phyloP scores from a whole-genome alignment of 2,888 invertebrate species.

The Himalopsyche kuldschensis region DNA sequence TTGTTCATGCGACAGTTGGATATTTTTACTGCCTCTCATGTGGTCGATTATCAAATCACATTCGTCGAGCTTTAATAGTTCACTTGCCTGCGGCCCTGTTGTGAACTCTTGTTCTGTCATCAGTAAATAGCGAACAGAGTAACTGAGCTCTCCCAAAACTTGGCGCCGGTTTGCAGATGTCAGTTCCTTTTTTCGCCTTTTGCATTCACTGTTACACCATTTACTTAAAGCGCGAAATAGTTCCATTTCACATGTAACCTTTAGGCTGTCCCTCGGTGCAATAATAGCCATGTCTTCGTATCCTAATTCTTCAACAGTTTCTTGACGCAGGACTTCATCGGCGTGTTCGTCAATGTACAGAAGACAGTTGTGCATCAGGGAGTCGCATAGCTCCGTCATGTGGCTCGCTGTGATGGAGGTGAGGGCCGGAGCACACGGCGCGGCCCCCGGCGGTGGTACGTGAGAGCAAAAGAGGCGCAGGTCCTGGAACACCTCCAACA shows the following conservation, averaged over 20 bases:
- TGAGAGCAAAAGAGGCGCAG: conserved; percentile 56
- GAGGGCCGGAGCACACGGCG: conserved; percentile 55
- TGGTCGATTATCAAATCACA: conserved; percentile 53
- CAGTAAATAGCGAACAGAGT: conserved; percentile 67
- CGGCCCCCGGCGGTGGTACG: conserved; percentile 54
- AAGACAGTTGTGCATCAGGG: conserved; percentile 69
- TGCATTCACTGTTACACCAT: conserved; percentile 56
- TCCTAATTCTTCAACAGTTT: conserved; percentile 64
- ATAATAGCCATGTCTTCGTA: conserved; percentile 67
- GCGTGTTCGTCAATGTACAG: conserved; percentile 62
- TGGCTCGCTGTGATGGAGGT: conserved; percentile 51
- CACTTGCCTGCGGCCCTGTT: conserved; percentile 56
- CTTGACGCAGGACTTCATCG: conserved; percentile 58
- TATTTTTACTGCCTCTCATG: conserved; percentile 46
- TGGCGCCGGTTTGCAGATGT: conserved; percentile 54
- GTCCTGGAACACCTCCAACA: conserved; percentile 66
- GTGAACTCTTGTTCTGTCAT: conserved; percentile 67
- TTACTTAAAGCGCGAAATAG: conserved; percentile 66
- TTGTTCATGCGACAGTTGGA: conserved; percentile 55
- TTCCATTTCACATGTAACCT: conserved; percentile 64
- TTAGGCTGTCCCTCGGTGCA: conserved; percentile 67
- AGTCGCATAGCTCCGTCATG: conserved; percentile 55
- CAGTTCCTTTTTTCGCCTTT: conserved; percentile 52
- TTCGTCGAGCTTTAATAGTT: conserved; percentile 55
- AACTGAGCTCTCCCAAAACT: conserved; percentile 59